A percentile compares a stretch with the other conserved stretches of the same genome.
phyloP scores from a whole-genome alignment of 2,888 invertebrate species.

The Caenorhabditis sinica region DNA sequence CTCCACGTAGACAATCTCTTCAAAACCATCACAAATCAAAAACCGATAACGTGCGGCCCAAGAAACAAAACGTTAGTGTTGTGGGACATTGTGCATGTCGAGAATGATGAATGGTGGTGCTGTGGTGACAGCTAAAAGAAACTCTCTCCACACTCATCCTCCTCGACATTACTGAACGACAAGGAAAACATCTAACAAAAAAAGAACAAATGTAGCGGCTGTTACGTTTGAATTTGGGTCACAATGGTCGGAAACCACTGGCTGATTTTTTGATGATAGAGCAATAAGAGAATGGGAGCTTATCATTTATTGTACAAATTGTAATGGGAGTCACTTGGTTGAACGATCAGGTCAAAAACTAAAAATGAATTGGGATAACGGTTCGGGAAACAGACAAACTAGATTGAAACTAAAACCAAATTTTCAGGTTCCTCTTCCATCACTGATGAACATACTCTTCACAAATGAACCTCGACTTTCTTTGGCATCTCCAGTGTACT shows the following conservation, averaged over 20 bases:
- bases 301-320: slow-evolving; percentile 1
- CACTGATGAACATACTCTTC: slow-evolving; percentile 81
- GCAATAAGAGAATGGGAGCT: background rate
- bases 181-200: slow-evolving; percentile 13
- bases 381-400: background rate
- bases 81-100: slow-evolving; percentile 53
- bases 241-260: slow-evolving; percentile 35
- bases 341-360: background rate
- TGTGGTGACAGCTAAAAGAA: slow-evolving; percentile 50
- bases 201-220: slow-evolving; percentile 31
- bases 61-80: slow-evolving; percentile 20
- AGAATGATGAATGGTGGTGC: slow-evolving; percentile 59
- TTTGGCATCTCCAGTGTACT: slow-evolving; percentile 80
- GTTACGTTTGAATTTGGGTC: slow-evolving; percentile 53
- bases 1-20: background rate
- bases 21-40: slow-evolving; percentile 7
- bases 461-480: slow-evolving; percentile 82
- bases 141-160: slow-evolving; percentile 11
- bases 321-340: background rate
- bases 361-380: background rate
- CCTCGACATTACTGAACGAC: slow-evolving; percentile 30
- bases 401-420: background rate
- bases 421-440: slow-evolving; percentile 82
- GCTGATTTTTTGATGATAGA: background rate
- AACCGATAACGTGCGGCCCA: background rate